Conservation (phyloP, 2,797 vertebrate species). For the Phalanger gymnotis region DNA sequence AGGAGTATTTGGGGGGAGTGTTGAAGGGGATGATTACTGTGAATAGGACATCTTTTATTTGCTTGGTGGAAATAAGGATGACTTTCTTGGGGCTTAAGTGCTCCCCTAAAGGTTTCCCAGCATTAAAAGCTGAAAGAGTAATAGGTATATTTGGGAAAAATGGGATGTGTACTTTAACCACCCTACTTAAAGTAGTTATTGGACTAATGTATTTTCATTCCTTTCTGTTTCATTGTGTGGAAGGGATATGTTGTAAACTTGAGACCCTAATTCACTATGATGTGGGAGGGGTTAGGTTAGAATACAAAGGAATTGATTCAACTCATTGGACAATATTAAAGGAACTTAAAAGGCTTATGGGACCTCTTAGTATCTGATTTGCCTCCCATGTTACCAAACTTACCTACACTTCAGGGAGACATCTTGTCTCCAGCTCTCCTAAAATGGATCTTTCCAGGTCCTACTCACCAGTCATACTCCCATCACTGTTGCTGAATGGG, state of each 20-base stretch:
- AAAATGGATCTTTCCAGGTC: neutral
- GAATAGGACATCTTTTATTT: neutral
- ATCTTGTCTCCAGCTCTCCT: neutral
- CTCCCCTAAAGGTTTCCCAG: too few species aligned
- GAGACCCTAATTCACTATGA: too few species aligned
- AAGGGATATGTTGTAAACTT: too few species aligned
- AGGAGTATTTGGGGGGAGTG: too few species aligned
- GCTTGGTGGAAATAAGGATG: neutral
- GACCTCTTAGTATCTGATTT: too few species aligned
- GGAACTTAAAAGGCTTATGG: too few species aligned
- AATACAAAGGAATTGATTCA: too few species aligned
- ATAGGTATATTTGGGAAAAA: neutral
- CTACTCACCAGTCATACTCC: neutral
- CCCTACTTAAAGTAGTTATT: neutral
- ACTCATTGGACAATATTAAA: too few species aligned
- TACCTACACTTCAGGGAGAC: neutral
- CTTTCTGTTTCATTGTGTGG: neutral
- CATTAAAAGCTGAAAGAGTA: neutral
- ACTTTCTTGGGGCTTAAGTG: neutral
- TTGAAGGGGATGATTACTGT: neutral
- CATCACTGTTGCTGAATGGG: neutral
- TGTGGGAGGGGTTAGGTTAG: too few species aligned
- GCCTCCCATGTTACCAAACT: too few species aligned
- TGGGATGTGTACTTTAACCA: neutral
- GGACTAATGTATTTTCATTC: neutral